Conservation (phyloP, 2,888 invertebrate species). For the Mantis religiosa region DNA sequence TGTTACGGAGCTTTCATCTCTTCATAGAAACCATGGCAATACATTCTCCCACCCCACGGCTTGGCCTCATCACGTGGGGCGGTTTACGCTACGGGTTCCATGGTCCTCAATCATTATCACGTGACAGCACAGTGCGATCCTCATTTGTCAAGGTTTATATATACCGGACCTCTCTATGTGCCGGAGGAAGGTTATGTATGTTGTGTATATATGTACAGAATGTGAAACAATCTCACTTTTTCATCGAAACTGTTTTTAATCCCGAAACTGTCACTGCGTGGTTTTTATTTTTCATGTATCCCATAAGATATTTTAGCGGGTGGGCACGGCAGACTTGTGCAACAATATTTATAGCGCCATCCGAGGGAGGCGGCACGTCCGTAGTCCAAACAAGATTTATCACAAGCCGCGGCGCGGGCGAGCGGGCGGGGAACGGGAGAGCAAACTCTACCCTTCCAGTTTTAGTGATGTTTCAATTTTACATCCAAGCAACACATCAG, state of each 20-base stretch:
- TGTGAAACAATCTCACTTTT: constrained; percentile 27
- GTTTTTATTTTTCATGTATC: constrained; percentile 29
- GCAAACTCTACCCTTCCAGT: background rate
- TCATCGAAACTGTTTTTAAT: constrained; percentile 30
- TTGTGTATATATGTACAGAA: background rate
- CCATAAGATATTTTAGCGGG: constrained; percentile 24
- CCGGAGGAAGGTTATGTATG: background rate
- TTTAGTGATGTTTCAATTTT: constrained; percentile 8
- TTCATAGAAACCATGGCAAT: constrained; percentile 26
- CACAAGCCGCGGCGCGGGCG: background rate
- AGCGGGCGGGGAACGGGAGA: background rate
- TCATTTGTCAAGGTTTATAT: constrained; percentile 32
- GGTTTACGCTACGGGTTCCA: constrained; percentile 16
- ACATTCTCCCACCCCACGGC: constrained; percentile 1
- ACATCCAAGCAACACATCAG: background rate
- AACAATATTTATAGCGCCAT: constrained; percentile 22
- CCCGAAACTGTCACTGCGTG: constrained; percentile 27
- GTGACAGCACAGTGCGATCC: constrained; percentile 31
- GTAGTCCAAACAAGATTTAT: constrained; percentile 26
- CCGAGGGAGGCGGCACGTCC: background rate
- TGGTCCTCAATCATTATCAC: constrained; percentile 33
- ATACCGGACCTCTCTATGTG: constrained; percentile 15
- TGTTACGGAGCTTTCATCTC: constrained; percentile 29
- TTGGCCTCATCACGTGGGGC: constrained; percentile 9
- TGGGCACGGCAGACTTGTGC: background rate